phyloP scores from a whole-genome alignment of 2,888 invertebrate genomes.

The Caenorhabditis panamensis region DNA sequence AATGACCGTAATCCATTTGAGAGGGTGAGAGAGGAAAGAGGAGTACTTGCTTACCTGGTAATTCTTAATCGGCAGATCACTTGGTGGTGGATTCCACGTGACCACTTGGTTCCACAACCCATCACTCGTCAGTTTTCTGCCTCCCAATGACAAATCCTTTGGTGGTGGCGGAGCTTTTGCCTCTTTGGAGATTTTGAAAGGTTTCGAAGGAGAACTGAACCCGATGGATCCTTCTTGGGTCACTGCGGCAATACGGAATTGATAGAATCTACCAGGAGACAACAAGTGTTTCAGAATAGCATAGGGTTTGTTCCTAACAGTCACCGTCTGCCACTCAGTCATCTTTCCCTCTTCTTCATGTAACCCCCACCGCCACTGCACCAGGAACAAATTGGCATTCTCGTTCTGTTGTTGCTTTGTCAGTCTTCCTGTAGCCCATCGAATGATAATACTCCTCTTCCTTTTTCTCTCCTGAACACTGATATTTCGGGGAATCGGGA shows the following conservation, averaged over 20 bases:
- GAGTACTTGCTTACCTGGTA: slow-evolving; percentile 77
- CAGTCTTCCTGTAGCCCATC: slow-evolving; percentile 78
- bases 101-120: slow-evolving; percentile 73
- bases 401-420: slow-evolving; percentile 68
- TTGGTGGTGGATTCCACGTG: slow-evolving; percentile 76
- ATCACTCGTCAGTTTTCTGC: slow-evolving; percentile 36
- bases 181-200: slow-evolving; percentile 79
- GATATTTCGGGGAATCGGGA: slow-evolving; percentile 77
- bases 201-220: slow-evolving; percentile 77
- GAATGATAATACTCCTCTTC: slow-evolving; percentile 77
- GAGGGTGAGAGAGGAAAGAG: too few relatives aligned
- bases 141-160: slow-evolving; percentile 71
- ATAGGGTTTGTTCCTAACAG: slow-evolving; percentile 78
- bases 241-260: slow-evolving; percentile 81
- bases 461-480: slow-evolving; percentile 77
- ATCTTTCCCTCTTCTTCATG: slow-evolving; percentile 67
- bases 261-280: slow-evolving; percentile 78
- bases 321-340: slow-evolving; percentile 81
- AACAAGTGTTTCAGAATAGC: slow-evolving; percentile 80
- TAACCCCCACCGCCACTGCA: slow-evolving; percentile 81
- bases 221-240: slow-evolving; percentile 80
- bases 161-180: slow-evolving; percentile 76
- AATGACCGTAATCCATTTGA: too few relatives aligned
- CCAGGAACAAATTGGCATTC: slow-evolving; percentile 76
- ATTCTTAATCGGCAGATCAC: slow-evolving; percentile 79